Evolutionary conservation across 2,113 vertebrate species (phyloP).

Genomic region (Sula dactylatra): DNA sequence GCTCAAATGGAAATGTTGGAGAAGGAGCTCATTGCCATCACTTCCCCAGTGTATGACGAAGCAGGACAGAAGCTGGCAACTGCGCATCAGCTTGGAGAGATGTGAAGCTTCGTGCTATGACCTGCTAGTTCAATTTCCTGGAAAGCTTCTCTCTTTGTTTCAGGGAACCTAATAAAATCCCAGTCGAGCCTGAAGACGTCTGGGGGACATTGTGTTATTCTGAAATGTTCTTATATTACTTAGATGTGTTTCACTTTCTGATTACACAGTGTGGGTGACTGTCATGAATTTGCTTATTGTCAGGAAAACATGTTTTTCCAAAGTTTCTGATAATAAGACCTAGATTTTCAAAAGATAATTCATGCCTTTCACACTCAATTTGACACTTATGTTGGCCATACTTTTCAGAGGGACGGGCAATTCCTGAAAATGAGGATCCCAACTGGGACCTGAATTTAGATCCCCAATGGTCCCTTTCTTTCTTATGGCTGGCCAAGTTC

Average conservation of each 20-base stretch:
- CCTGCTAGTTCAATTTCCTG: background rate
- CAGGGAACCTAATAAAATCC: background rate
- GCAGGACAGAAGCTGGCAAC: slow-evolving; percentile 4
- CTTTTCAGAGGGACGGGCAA: background rate
- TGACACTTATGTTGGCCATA: background rate
- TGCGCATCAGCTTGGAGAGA: background rate
- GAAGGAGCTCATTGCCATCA: slow-evolving; percentile 58
- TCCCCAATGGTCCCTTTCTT: background rate
- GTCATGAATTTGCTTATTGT: background rate
- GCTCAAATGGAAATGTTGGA: slow-evolving; percentile 68
- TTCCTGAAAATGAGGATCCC: background rate
- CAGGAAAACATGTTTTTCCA: background rate
- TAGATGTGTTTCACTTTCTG: background rate
- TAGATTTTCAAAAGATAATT: background rate
- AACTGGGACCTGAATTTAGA: background rate
- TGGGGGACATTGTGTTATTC: background rate
- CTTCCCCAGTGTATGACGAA: slow-evolving; percentile 2
- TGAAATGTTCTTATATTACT: background rate
- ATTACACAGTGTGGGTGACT: background rate
- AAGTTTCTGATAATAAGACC: background rate
- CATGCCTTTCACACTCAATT: background rate
- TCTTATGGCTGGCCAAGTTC: background rate
- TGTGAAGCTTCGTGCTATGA: background rate
- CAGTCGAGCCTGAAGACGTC: background rate
- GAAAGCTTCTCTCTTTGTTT: background rate